These are phyloP conservation scores for Drosophila prostipennis DNA, from an alignment of 2,888 invertebrate genomes.

Conservation along the genomic window DNA sequence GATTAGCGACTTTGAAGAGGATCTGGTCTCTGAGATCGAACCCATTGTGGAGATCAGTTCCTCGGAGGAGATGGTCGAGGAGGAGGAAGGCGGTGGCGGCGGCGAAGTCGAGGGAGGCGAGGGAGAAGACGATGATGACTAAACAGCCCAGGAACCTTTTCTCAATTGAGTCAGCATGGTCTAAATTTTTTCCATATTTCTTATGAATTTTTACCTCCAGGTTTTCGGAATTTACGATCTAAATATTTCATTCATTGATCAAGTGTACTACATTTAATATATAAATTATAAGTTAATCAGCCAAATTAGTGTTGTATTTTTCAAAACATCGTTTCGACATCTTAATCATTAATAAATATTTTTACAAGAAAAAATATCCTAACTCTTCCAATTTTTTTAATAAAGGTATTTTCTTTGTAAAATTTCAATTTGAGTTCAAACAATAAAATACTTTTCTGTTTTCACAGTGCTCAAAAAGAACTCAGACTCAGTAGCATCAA, in stretches of 20 bases:
- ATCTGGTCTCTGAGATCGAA: conserved; percentile 70
- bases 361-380: too few species aligned
- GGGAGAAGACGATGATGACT: conserved; percentile 42
- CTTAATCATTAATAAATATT: too few species aligned
- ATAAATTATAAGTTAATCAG: not conserved
- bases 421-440: too few species aligned
- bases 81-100: conserved; percentile 67
- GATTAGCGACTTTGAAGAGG: conserved; percentile 79
- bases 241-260: not conserved
- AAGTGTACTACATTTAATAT: not conserved
- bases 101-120: conserved; percentile 53
- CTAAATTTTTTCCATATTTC: not conserved
- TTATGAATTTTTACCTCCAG: not conserved
- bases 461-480: not conserved
- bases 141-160: not conserved
- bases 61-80: conserved; percentile 71
- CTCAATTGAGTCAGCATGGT: too few species aligned
- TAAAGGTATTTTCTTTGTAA: too few species aligned
- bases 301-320: too few species aligned
- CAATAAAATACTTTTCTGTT: not conserved
- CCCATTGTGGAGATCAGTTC: conserved; percentile 69
- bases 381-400: too few species aligned
- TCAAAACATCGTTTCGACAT: too few species aligned
- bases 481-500: conserved; percentile 2
- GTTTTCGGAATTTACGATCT: not conserved